phyloP scores from a whole-genome alignment of 2,888 invertebrate species.

The Herminia tarsipennalis region DNA sequence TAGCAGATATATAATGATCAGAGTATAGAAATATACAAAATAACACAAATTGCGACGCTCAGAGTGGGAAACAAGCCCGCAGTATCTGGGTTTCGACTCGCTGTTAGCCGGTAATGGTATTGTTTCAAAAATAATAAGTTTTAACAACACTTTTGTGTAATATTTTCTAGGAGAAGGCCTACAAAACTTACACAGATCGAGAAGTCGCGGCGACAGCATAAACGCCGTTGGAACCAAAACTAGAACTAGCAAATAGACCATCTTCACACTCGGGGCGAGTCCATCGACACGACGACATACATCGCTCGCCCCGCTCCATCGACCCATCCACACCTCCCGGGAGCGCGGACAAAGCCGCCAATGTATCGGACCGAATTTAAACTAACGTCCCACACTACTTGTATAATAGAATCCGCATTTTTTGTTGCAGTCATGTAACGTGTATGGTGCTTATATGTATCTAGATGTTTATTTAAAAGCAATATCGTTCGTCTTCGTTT shows the following conservation, averaged over 20 bases:
- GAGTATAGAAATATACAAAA: no score
- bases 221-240: slow-evolving; percentile 88
- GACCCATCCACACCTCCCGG: slow-evolving; percentile 33
- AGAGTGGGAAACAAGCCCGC: no score
- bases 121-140: no score
- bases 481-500: slow-evolving; percentile 56
- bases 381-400: slow-evolving; percentile 59
- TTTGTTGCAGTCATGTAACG: slow-evolving; percentile 73
- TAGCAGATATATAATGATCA: no score
- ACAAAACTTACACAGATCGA: slow-evolving; percentile 90
- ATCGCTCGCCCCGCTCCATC: slow-evolving; percentile 46
- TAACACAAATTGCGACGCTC: no score
- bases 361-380: slow-evolving; percentile 70
- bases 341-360: slow-evolving; percentile 49
- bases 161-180: slow-evolving; percentile 86
- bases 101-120: no score
- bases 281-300: slow-evolving; percentile 31
- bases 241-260: slow-evolving; percentile 73
- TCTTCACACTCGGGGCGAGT: slow-evolving; percentile 19
- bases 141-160: slow-evolving; percentile 83
- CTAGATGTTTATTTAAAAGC: slow-evolving; percentile 60
- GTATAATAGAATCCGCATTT: slow-evolving; percentile 50
- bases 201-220: slow-evolving; percentile 93
- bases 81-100: no score
- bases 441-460: slow-evolving; percentile 76